Evolutionary conservation across 2,888 invertebrate genomes (phyloP).

Genomic region (Epicampocera succincta): DNA sequence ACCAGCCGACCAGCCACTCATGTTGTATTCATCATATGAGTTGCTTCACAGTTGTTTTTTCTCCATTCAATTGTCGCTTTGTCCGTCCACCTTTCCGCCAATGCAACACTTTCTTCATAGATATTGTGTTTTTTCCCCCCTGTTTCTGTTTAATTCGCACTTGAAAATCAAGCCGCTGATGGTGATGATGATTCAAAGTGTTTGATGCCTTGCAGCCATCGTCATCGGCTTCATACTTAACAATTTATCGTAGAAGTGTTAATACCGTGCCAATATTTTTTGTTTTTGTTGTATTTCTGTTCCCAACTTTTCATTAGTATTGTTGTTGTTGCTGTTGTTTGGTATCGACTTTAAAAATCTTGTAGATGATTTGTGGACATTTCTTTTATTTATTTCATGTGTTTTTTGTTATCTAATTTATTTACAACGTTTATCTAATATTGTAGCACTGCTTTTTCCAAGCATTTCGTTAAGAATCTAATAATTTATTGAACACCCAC

Average conservation of each 20-base stretch:
- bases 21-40: slow-evolving; percentile 3
- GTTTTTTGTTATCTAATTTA: slow-evolving; percentile 9
- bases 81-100: slow-evolving; percentile 39
- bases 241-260: slow-evolving; percentile 61
- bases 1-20: no score
- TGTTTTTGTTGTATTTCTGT: slow-evolving; percentile 29
- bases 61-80: slow-evolving; percentile 24
- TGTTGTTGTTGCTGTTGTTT: slow-evolving; percentile 9
- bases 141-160: slow-evolving; percentile 5
- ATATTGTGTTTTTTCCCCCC: neutral
- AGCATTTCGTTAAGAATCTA: slow-evolving; percentile 37
- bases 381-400: slow-evolving; percentile 35
- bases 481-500: slow-evolving; percentile 51
- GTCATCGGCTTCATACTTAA: slow-evolving; percentile 44
- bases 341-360: slow-evolving; percentile 44
- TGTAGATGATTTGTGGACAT: slow-evolving; percentile 52
- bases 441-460: slow-evolving; percentile 29
- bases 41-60: slow-evolving; percentile 41
- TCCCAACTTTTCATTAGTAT: neutral
- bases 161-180: slow-evolving; percentile 25
- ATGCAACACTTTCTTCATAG: slow-evolving; percentile 54
- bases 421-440: slow-evolving; percentile 39
- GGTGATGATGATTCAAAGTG: slow-evolving; percentile 42
- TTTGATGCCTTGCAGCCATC: slow-evolving; percentile 59
- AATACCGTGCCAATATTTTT: slow-evolving; percentile 53